Evolutionary conservation across 2,797 vertebrate genomes (phyloP).

Genomic region (Sternotherus odoratus): DNA sequence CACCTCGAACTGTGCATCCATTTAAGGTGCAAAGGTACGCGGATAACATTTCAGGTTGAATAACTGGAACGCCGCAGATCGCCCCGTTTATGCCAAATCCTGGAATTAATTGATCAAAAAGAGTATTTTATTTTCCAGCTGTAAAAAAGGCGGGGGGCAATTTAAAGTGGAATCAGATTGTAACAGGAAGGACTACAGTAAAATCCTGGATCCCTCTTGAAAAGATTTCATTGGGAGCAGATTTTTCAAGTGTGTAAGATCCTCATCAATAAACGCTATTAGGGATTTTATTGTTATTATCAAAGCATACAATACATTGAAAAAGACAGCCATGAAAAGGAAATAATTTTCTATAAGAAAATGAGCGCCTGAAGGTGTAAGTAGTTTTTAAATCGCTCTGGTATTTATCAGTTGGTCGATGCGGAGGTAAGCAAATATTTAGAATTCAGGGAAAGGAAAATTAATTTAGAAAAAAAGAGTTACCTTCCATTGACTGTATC

Average conservation of each 20-base stretch:
- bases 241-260: neutral
- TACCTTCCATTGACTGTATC: conserved; percentile 40
- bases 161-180: conserved; percentile 8
- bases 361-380: neutral
- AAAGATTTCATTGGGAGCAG: conserved; percentile 20
- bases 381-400: conserved; percentile 19
- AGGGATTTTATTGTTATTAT: neutral
- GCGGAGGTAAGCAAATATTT: neutral
- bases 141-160: conserved; percentile 7
- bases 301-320: neutral
- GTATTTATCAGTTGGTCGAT: conserved; percentile 17
- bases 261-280: neutral
- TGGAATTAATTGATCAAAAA: conserved; percentile 34
- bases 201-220: conserved; percentile 25
- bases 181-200: conserved; percentile 11
- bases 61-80: conserved; percentile 25
- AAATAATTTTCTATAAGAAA: neutral
- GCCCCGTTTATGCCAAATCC: conserved; percentile 11
- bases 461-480: conserved; percentile 49
- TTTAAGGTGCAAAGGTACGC: conserved; percentile 15
- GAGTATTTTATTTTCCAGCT: conserved; percentile 27
- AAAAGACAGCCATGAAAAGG: neutral
- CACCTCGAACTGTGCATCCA: conserved; percentile 11
- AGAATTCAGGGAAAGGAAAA: conserved; percentile 31
- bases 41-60: conserved; percentile 23